Percentiles rank a stretch among this genome's conserved stretches.
These are phyloP conservation scores for Panagrolaimus sp. DNA, from an alignment of 1,140 invertebrate species.

Conservation along the genomic window DNA sequence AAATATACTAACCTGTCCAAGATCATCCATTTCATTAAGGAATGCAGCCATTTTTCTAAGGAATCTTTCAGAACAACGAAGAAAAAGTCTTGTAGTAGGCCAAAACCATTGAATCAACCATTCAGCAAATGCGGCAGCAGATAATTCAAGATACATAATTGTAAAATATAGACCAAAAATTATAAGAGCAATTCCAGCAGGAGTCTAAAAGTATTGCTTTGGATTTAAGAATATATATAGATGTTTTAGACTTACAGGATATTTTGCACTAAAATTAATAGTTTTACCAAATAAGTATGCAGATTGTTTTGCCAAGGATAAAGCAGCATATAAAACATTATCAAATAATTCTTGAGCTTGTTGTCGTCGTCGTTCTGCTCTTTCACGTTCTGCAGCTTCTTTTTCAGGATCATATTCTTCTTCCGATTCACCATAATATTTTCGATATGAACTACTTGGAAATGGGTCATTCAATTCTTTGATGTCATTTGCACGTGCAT, in stretches of 20 bases:
- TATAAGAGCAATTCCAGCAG: neutral
- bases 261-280: neutral
- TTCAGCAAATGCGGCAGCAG: neutral
- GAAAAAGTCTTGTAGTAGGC: neutral
- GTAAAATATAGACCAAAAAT: neutral
- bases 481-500: neutral
- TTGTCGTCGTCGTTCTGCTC: neutral
- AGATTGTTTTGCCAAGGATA: neutral
- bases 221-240: slow-evolving; percentile 5
- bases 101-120: slow-evolving; percentile 10
- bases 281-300: slow-evolving; percentile 1
- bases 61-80: neutral
- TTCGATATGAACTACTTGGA: neutral
- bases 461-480: slow-evolving; percentile 1
- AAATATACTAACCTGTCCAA: neutral
- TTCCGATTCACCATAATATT: neutral
- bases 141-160: slow-evolving; percentile 9
- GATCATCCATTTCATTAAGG: neutral
- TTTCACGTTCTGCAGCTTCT: neutral
- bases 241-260: slow-evolving; percentile 3
- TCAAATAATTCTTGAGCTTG: neutral
- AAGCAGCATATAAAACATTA: neutral
- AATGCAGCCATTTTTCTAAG: neutral
- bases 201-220: neutral
- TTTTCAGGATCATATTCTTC: neutral